Evolutionary conservation across 1,140 invertebrate species (phyloP).

Genomic region (Drosophila ogumai): DNA sequence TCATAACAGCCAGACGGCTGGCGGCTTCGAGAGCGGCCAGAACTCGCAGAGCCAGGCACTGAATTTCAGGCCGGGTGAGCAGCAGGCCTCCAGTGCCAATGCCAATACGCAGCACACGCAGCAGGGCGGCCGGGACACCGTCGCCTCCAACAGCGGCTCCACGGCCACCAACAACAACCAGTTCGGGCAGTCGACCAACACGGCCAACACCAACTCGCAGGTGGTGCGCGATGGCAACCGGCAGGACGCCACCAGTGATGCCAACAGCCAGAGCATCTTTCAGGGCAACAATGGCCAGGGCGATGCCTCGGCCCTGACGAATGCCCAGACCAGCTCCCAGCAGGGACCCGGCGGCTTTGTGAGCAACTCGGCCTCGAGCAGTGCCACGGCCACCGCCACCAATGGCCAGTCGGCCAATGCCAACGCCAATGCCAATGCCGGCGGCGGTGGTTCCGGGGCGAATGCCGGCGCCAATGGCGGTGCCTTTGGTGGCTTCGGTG

Average conservation of each 20-base stretch:
- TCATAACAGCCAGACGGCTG: conserved; percentile 26
- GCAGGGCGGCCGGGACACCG: conserved; percentile 50
- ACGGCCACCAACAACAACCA: conserved; percentile 69
- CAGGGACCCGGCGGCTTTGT: conserved; percentile 60
- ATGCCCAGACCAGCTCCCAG: conserved; percentile 63
- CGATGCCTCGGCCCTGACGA: conserved; percentile 62
- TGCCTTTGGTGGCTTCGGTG: conserved; percentile 11
- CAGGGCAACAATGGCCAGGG: conserved; percentile 73
- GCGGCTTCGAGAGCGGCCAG: conserved; percentile 47
- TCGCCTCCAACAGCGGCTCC: conserved; percentile 67
- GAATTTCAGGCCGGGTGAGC: conserved; percentile 63
- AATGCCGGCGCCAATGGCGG: conserved; percentile 14
- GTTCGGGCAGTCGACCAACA: conserved; percentile 68
- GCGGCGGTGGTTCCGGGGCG: conserved; percentile 13
- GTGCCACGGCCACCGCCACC: conserved; percentile 40
- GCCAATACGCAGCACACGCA: conserved; percentile 65
- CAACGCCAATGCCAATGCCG: conserved; percentile 64
- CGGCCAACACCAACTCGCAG: conserved; percentile 71
- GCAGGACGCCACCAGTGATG: conserved; percentile 54
- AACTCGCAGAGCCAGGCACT: conserved; percentile 75
- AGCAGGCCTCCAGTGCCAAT: conserved; percentile 75
- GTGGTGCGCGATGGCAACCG: conserved; percentile 54
- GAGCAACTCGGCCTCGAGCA: conserved; percentile 71
- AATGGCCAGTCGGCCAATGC: conserved; percentile 60
- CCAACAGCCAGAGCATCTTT: conserved; percentile 79